Base-by-base conservation (phyloP, 2,888 invertebrate species). In the Spilarctia lutea region DNA sequence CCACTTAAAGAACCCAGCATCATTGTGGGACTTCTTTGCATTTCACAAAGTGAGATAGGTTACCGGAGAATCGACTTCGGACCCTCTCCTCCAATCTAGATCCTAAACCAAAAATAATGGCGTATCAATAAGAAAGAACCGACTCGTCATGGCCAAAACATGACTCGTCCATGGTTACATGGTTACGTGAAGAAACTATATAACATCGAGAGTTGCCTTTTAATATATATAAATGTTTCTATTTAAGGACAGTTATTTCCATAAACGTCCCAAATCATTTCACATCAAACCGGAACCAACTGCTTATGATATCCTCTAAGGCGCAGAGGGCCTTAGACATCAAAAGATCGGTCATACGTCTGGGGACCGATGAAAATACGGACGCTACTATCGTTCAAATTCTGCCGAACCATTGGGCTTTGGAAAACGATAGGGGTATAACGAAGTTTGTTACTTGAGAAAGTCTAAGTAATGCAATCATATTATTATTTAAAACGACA, bases 301-400 rank as follows among this genome's bases (percentile, higher is more conserved):
- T 45, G 30, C 71, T 42, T 71, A 71, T 30, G 63, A 71, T 71
- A 65, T 65, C 33, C 71, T 45, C 71, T 30, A 33, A 65, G 45
- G 65, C 71, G 63, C 63, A 71, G 42, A 63, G 65, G 71, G 71
- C 45, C 71, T 70, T 56, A 63, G 63, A 71, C 65, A 71, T 63
- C 65, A 65, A 63, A 33, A 71, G 63, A 71, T 71, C 71, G 71
- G 71, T 65, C 71, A 63, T 71, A 24, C 33, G 63, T 30, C 71
- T 42, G 30, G 71, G 71, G 71, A 71, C 65, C 71, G 42, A 71
- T 71, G 63, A 65, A 71, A 71, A 71, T 71, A 70, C 56, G 69
- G 69, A 39, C 69, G 60, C 3, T 7, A 35, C n/a, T 56, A n/a
- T 39, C 56, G 69, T 39, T 70, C 69, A 70, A 70, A 70, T 70